Evolutionary conservation across 2,888 invertebrate genomes (phyloP), one percentile per base, ranked within the genome.

Genomic region (Tenthredo amoena): DNA sequence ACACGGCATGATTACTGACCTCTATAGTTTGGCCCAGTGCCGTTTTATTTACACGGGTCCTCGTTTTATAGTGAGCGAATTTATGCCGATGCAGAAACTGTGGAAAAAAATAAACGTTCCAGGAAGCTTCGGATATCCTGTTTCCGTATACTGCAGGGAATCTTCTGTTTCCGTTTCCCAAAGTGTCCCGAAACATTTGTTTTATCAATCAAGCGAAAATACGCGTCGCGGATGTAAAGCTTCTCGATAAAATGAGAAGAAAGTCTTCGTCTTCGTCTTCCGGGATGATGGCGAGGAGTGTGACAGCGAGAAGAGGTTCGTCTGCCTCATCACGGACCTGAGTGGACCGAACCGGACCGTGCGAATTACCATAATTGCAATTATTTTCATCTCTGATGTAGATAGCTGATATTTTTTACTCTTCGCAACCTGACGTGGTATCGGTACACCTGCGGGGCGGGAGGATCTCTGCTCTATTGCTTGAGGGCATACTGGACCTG

Each of bases 1-100:
- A 62, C 18, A 37, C 83, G 34, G 83, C 83, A 68, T 55, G 55
- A 55, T 83, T 31, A 18, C 71, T 71, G 83, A 83, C 83, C 83
- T n/a, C 21, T 62, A 40, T 62, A 47, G 68, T 68, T 83, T 83
- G 47, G 83, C 83, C 83, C 68, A 68, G 68, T 83, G 62, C 40
- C 82, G 40, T 81, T 58, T 37, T 21, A 81, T 81, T 62, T 40
- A 37, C 26, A 40, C 12, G 37, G 40, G 6, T 50, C 10, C 2
- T 43, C 1, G 31, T 47, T 47, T 76, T 7, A 12, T 0, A 47
- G 15, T 71, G 37, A 9, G 5, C 43, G 12, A 40, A 6, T 26
- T 74, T 2, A 15, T 34, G 9, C 43, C 72, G 40, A 43, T 43
- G 26, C 43, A n/a, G 40, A 72, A 31, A 65, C 31, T 21, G 10